Percentiles rank a stretch among this genome's conserved stretches.
phyloP scores from a whole-genome alignment of 2,113 vertebrate species.

The Nematolebias whitei region DNA sequence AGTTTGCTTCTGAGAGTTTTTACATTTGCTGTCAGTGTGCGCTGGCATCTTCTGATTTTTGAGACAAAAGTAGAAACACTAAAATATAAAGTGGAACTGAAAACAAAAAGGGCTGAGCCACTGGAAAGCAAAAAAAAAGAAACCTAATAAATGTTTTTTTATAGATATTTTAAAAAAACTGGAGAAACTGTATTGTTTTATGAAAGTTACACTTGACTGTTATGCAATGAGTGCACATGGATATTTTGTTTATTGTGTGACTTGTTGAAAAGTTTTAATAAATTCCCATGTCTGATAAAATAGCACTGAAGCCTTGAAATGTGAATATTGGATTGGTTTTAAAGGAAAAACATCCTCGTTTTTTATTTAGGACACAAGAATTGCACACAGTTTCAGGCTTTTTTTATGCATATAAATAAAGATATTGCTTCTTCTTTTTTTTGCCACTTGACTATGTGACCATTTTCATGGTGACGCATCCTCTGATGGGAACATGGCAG shows the following conservation, averaged over 20 bases:
- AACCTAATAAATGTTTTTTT: conserved; percentile 6
- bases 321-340: background rate
- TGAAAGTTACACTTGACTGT: conserved; percentile 40
- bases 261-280: conserved; percentile 54
- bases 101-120: conserved; percentile 39
- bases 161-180: conserved; percentile 3
- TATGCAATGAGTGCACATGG: conserved; percentile 20
- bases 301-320: background rate
- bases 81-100: background rate
- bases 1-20: background rate
- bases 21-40: background rate
- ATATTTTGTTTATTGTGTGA: conserved; percentile 31
- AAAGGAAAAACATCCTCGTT: background rate
- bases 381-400: background rate
- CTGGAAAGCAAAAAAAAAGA: conserved; percentile 5
- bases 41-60: background rate
- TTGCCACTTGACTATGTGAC: too few relatives aligned
- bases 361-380: background rate
- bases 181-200: conserved; percentile 1
- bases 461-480: conserved; percentile 78
- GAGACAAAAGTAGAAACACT: background rate
- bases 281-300: conserved; percentile 48
- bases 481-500: conserved; percentile 86
- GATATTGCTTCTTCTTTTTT: too few relatives aligned
- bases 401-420: background rate